Conservation (phyloP, 2,888 invertebrate species). For the Acleris literana region DNA sequence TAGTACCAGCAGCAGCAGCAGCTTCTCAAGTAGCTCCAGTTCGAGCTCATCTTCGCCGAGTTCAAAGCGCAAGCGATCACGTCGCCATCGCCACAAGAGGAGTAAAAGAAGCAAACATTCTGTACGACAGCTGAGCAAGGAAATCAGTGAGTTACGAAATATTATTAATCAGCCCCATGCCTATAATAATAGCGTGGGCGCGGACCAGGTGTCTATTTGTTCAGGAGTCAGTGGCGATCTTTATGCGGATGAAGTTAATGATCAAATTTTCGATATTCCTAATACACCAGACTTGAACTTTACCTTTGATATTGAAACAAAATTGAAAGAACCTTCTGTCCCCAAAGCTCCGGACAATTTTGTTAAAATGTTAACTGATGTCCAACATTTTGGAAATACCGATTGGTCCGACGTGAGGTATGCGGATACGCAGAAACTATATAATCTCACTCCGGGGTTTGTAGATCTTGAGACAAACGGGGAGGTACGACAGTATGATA, state of each 20-base stretch:
- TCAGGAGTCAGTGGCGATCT: slow-evolving; percentile 18
- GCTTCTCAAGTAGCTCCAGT: no score
- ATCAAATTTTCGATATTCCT: neutral
- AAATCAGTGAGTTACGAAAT: slow-evolving; percentile 19
- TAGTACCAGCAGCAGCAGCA: no score
- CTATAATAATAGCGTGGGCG: no score
- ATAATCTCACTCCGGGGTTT: slow-evolving; percentile 35
- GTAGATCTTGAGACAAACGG: slow-evolving; percentile 33
- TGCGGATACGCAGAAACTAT: slow-evolving; percentile 33
- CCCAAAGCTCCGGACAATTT: slow-evolving; percentile 23
- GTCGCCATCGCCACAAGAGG: neutral
- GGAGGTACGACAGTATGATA: slow-evolving; percentile 33
- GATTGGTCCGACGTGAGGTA: slow-evolving; percentile 38
- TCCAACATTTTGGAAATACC: slow-evolving; percentile 27
- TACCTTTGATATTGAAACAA: slow-evolving; percentile 36
- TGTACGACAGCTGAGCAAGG: slow-evolving; percentile 5
- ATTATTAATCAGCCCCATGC: neutral
- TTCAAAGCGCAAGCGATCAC: no score
- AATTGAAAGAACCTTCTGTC: neutral
- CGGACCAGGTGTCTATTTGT: slow-evolving; percentile 1
- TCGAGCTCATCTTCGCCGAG: no score
- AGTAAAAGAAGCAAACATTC: neutral
- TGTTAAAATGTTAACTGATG: slow-evolving; percentile 31
- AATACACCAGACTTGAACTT: slow-evolving; percentile 10
- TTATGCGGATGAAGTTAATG: neutral